A percentile compares a stretch with the other conserved stretches of the same genome.
Evolutionary conservation across 1,140 invertebrate genomes (phyloP).

Genomic region (Reticulitermes speratus): DNA sequence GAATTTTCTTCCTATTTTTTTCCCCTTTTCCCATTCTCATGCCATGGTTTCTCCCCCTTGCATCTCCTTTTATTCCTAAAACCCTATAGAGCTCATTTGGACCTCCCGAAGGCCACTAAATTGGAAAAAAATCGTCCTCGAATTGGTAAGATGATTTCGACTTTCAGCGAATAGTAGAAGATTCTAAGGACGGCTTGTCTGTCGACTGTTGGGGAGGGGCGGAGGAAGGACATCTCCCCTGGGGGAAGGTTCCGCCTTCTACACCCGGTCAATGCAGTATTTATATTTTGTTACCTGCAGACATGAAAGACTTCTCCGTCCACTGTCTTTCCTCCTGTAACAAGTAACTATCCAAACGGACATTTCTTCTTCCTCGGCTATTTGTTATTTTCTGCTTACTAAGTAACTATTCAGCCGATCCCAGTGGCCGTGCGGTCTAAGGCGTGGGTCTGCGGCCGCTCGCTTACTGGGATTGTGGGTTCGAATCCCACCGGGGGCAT

Average conservation of each 20-base stretch:
- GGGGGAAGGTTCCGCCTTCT: background rate
- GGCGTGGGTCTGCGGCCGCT: too few relatives aligned
- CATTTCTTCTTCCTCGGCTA: too few relatives aligned
- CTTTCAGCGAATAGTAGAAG: slow-evolving; percentile 28
- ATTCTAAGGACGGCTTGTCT: slow-evolving; percentile 22
- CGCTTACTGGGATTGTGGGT: too few relatives aligned
- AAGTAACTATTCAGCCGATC: too few relatives aligned
- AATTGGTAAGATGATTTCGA: slow-evolving; percentile 35
- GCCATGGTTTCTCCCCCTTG: background rate
- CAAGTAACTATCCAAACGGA: too few relatives aligned
- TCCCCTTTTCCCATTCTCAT: background rate
- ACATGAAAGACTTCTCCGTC: too few relatives aligned
- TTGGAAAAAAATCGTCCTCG: slow-evolving; percentile 35
- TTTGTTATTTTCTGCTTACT: too few relatives aligned
- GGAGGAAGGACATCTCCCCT: background rate
- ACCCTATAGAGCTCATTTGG: slow-evolving; percentile 33
- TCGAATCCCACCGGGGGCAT: too few relatives aligned
- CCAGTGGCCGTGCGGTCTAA: too few relatives aligned
- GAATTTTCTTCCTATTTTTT: background rate
- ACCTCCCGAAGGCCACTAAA: slow-evolving; percentile 31
- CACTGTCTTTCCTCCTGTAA: too few relatives aligned
- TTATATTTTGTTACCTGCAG: too few relatives aligned
- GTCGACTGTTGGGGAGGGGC: background rate
- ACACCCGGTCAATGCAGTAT: too few relatives aligned
- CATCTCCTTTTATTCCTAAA: slow-evolving; percentile 21